Base-by-base conservation (phyloP, 2,888 invertebrate genomes). In the Diadromus collaris region DNA sequence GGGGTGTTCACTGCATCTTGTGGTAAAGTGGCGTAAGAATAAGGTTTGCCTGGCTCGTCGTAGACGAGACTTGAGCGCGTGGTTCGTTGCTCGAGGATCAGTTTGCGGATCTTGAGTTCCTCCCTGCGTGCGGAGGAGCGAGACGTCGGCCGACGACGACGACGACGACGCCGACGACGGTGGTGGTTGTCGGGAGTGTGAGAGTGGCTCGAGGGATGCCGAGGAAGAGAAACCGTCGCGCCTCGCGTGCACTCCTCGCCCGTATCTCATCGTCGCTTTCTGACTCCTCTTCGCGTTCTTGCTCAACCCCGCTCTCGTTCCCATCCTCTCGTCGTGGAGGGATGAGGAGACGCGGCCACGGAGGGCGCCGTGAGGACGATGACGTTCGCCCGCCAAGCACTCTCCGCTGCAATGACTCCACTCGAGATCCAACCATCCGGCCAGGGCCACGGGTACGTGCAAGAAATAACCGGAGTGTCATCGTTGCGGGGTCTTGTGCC, bases 1-100 rank as follows among this genome's bases (percentile, higher is more conserved):
- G 29, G 29, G 54, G 54, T 56, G 27, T 29, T n/a, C 46, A 82
- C 88, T 86, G 87, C 87, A 88, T 88, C 88, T 89, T 87, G 86
- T 88, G 86, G 84, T 85, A 89, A 88, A 90, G 90, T 89, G 86
- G 90, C 89, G 89, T 89, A 90, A 91, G 90, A 90, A 90, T 90
- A 90, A 91, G 89, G 89, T 90, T 90, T 90, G 85, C 87, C 83
- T 84, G 69, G 64, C 72, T 60, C 65, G 58, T 75, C 76, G 69
- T 70, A 76, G 74, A 78, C 38, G 78, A 81, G 74, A 76, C 70
- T 76, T 48, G 71, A 76, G 63, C 69, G 69, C 24, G 78, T 68
- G 81, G 77, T 80, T 81, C 74, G 79, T 68, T 76, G 70, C 71
- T 80, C 70, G 68, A 82, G 81, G 73, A 77, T 82, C 58, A 65